Conservation (phyloP, 1,140 invertebrate genomes). For the Drosophila varians region DNA sequence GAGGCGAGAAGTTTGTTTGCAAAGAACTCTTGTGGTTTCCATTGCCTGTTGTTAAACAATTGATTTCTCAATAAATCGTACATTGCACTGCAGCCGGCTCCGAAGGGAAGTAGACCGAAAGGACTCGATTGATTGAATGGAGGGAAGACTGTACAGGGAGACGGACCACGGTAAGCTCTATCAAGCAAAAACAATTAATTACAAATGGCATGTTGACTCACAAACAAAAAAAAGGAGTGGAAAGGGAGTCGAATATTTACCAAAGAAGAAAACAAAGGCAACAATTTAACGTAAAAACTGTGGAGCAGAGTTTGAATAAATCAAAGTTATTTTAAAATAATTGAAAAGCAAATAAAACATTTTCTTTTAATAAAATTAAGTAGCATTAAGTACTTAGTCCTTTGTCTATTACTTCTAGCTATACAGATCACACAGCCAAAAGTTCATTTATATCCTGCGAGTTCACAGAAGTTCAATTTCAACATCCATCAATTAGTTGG, state of each 20-base stretch:
- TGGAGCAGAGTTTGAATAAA: neutral
- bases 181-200: conserved; percentile 79
- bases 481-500: conserved; percentile 33
- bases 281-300: conserved; percentile 14
- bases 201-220: conserved; percentile 79
- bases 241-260: conserved; percentile 44
- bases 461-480: neutral
- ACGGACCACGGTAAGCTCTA: conserved; percentile 34
- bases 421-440: neutral
- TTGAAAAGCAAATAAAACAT: neutral
- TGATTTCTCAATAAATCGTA: conserved; percentile 81
- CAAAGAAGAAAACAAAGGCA: neutral
- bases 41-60: conserved; percentile 82
- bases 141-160: neutral
- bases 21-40: conserved; percentile 81
- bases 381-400: no score
- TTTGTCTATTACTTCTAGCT: neutral
- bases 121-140: conserved; percentile 46
- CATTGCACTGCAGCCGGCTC: conserved; percentile 62
- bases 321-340: no score
- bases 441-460: conserved; percentile 21
- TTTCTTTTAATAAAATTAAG: no score
- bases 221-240: conserved; percentile 70
- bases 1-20: conserved; percentile 81
- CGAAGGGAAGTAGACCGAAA: conserved; percentile 38